These are phyloP conservation scores for Perdita meconis DNA, from an alignment of 2,888 invertebrate genomes.

Conservation along the genomic window DNA sequence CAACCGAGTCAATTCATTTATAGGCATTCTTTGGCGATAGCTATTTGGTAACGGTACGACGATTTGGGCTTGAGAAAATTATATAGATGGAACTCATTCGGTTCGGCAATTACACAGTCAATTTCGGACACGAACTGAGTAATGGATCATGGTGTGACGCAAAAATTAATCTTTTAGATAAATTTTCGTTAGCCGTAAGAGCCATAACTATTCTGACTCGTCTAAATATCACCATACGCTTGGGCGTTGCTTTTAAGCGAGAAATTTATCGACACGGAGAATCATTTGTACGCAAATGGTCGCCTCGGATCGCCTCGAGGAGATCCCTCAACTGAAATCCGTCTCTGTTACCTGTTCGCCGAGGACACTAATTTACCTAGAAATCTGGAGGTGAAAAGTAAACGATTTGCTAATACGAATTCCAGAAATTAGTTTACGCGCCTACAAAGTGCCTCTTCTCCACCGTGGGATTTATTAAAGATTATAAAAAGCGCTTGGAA, in stretches of 20 bases:
- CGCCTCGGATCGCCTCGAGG: slow-evolving; percentile 26
- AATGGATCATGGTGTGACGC: slow-evolving; percentile 54
- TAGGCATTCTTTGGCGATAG: slow-evolving; percentile 8
- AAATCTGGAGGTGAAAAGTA: slow-evolving; percentile 14
- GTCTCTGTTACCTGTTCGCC: slow-evolving; percentile 37
- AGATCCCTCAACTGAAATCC: slow-evolving; percentile 42
- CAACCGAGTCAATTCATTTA: slow-evolving; percentile 40
- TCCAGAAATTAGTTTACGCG: slow-evolving; percentile 38
- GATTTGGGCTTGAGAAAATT: slow-evolving; percentile 12
- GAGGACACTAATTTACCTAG: slow-evolving; percentile 33
- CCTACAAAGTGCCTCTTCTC: slow-evolving; percentile 16
- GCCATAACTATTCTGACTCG: slow-evolving; percentile 40
- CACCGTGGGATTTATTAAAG: background rate
- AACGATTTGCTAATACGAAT: slow-evolving; percentile 47
- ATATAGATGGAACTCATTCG: slow-evolving; percentile 26
- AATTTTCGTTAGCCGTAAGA: slow-evolving; percentile 55
- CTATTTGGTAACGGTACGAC: slow-evolving; percentile 7
- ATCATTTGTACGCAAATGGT: slow-evolving; percentile 53
- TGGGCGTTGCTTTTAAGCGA: slow-evolving; percentile 56
- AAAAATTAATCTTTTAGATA: slow-evolving; percentile 57
- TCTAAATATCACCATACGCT: slow-evolving; percentile 31
- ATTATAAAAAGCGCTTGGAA: too few species aligned
- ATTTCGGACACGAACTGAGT: slow-evolving; percentile 37
- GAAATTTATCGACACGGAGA: slow-evolving; percentile 63
- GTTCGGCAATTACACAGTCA: slow-evolving; percentile 55